These are phyloP conservation scores for Cossypha polioptera DNA, from an alignment of 2,797 vertebrate species.

Conservation along the genomic window DNA sequence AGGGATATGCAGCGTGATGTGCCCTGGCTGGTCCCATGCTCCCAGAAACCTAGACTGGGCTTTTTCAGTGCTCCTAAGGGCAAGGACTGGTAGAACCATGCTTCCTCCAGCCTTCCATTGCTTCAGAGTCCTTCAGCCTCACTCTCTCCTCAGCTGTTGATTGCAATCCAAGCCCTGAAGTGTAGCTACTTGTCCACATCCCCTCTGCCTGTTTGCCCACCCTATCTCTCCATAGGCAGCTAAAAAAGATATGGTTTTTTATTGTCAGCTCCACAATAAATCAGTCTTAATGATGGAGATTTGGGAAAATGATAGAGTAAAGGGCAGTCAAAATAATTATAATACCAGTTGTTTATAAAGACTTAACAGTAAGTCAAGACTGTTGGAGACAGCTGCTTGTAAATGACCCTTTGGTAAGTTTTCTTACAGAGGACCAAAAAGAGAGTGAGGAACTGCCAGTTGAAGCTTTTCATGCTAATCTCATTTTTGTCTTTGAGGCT, in stretches of 20 bases:
- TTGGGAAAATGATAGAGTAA: neutral
- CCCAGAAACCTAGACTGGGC: neutral
- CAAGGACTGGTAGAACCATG: neutral
- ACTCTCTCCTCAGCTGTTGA: rapidly evolving
- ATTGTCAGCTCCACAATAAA: neutral
- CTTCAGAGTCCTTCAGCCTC: neutral
- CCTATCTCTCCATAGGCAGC: neutral
- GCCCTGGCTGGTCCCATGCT: neutral
- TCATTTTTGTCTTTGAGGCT: conserved; percentile 40
- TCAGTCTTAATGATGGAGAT: neutral
- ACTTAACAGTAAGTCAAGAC: neutral
- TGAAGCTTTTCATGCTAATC: neutral
- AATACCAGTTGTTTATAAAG: neutral
- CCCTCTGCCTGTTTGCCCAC: neutral
- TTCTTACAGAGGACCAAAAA: neutral
- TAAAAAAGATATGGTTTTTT: neutral
- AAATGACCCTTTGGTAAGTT: neutral
- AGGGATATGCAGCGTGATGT: neutral
- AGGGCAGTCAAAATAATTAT: neutral
- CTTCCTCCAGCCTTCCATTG: neutral
- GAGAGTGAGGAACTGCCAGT: neutral
- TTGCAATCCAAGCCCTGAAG: neutral
- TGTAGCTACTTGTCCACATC: neutral
- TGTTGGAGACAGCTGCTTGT: neutral
- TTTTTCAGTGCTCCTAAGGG: neutral